Conservation (phyloP, 2,888 invertebrate genomes). For the Rosalia funebris region DNA sequence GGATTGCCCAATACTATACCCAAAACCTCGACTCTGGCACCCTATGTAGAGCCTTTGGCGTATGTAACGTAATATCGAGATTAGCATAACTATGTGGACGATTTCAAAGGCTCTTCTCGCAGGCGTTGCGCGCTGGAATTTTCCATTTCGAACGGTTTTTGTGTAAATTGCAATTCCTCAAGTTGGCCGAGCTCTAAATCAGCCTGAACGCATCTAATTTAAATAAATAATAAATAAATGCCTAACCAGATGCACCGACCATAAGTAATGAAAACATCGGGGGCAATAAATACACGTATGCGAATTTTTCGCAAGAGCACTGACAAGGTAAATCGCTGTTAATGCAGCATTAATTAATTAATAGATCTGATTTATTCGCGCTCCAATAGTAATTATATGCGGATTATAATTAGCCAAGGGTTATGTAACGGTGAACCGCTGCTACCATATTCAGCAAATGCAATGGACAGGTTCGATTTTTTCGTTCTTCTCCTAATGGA, state of each 20-base stretch:
- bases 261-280: constrained; percentile 18
- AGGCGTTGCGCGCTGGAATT: not conserved
- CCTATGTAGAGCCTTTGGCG: too few relatives aligned
- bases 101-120: not conserved
- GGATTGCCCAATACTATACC: too few relatives aligned
- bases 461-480: too few relatives aligned
- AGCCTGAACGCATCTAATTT: not conserved
- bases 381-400: too few relatives aligned
- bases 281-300: constrained; percentile 16
- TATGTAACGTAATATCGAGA: not conserved
- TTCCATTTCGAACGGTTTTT: not conserved
- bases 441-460: too few relatives aligned
- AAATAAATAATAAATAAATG: constrained; percentile 12
- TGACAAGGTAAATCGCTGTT: too few relatives aligned
- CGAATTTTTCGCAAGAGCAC: not conserved
- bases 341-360: too few relatives aligned
- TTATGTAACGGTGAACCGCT: too few relatives aligned
- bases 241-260: constrained; percentile 13
- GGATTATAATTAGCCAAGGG: too few relatives aligned
- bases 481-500: too few relatives aligned
- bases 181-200: not conserved
- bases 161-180: constrained; percentile 1
- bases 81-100: not conserved
- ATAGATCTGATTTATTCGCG: too few relatives aligned
- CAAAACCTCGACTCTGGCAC: too few relatives aligned